phyloP scores from a whole-genome alignment of 2,888 invertebrate genomes.

The Oeneis ivallda region DNA sequence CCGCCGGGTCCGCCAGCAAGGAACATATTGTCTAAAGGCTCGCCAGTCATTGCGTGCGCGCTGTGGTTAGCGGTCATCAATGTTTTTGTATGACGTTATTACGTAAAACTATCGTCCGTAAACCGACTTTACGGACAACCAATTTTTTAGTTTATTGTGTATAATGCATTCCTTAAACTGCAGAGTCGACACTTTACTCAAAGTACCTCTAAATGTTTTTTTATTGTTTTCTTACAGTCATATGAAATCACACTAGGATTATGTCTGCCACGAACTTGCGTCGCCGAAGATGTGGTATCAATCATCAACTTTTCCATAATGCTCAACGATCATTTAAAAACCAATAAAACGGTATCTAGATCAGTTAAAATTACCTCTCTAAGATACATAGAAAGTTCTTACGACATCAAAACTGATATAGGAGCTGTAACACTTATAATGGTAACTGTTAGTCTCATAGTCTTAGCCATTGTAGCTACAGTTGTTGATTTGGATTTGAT shows the following conservation, averaged over 20 bases:
- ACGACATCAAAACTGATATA: constrained; percentile 55
- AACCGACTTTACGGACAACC: too few species aligned
- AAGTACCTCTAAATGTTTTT: neutral
- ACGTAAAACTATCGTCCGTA: too few species aligned
- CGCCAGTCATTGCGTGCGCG: too few species aligned
- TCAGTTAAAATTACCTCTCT: constrained; percentile 55
- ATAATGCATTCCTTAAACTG: too few species aligned
- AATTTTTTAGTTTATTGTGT: too few species aligned
- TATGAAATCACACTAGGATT: constrained; percentile 66
- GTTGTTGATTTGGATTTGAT: constrained; percentile 66
- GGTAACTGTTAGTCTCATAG: constrained; percentile 53
- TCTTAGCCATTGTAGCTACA: constrained; percentile 67
- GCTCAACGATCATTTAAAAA: constrained; percentile 67
- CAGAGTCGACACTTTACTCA: neutral
- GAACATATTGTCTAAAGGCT: too few species aligned
- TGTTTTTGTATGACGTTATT: too few species aligned
- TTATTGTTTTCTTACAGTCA: constrained; percentile 51
- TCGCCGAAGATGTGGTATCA: constrained; percentile 63
- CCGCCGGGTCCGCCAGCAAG: too few species aligned
- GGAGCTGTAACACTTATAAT: constrained; percentile 58
- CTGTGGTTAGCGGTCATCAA: too few species aligned
- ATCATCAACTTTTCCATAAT: constrained; percentile 75
- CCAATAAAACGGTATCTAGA: constrained; percentile 63
- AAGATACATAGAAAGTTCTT: constrained; percentile 54
- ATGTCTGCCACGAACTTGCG: constrained; percentile 75